Base-by-base conservation (phyloP, 1,140 invertebrate genomes). In the Nasonia giraulti region DNA sequence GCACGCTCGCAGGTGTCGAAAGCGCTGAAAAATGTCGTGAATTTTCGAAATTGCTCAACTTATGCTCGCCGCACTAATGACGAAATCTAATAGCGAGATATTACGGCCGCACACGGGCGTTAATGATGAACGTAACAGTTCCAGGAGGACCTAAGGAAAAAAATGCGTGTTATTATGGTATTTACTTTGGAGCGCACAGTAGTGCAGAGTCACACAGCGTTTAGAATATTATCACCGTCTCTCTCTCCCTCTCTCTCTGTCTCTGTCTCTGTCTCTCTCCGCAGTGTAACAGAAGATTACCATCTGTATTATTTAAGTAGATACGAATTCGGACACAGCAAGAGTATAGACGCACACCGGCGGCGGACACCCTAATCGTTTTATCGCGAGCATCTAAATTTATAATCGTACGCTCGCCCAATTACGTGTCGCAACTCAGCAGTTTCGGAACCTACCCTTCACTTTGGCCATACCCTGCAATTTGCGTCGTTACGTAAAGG, bases 371-470 rank as follows among this genome's bases (percentile, higher is more conserved):
- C 23, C 10, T 77, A 77, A 27, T 77, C 10, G 11, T 47, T 27
- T 77, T 77, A 77, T 77, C 75, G 47, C 23, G 7, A 17, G 50
- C n/a, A 78, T 78, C 76, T 78, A 23, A 27, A 62, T 20, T 62
- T 17, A 7, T 55, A 31, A 62, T 62, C 37, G 2, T 33, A 23
- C 31, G 0, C 27, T 27, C 27, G 27, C 55, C 47, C 40, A 78
- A 78, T 78, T 78, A 78, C 76, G 12, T 33, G 10, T 47, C 20
- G 44, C 3, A 78, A 31, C 44, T 62, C 47, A 31, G 50, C 20
- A 8, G 55, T 62, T 78, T 62, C n/a, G 44, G 31, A 50, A 77
- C 11, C 50, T 62, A 20, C 27, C 27, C 47, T 33, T 33, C 10
- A 77, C 27, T 78, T 33, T n/a, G 55, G 55, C 55, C 20, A 62